These are phyloP conservation scores for Tubulanus polymorphus DNA, from an alignment of 2,888 invertebrate species.

Conservation along the genomic window DNA sequence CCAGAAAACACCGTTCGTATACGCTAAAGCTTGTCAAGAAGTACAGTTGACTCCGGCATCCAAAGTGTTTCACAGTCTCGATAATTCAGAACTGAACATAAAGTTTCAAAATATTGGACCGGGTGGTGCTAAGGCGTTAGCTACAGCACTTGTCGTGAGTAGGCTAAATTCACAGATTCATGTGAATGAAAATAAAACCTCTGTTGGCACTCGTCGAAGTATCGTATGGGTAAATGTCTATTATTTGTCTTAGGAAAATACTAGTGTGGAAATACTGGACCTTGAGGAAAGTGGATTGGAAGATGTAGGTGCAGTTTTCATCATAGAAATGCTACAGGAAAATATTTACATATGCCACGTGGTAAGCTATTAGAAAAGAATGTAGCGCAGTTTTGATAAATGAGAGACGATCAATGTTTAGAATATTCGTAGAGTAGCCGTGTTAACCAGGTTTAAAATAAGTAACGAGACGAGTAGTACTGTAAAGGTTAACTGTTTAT, in stretches of 20 bases:
- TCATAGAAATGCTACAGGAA: conserved; percentile 33
- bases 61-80: no score
- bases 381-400: neutral
- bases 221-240: neutral
- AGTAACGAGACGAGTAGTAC: no score
- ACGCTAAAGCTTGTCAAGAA: no score
- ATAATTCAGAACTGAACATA: conserved; percentile 34
- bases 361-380: conserved; percentile 22
- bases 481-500: no score
- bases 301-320: conserved; percentile 28
- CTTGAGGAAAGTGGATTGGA: conserved; percentile 38
- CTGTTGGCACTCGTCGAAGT: no score
- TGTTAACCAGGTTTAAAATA: no score
- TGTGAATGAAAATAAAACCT: neutral
- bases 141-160: conserved; percentile 36
- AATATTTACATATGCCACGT: conserved; percentile 36
- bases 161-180: neutral
- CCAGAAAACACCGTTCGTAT: no score
- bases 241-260: conserved; percentile 33
- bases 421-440: neutral
- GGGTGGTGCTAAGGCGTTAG: conserved; percentile 36
- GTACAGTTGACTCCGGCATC: no score
- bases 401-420: neutral
- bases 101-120: conserved; percentile 36
- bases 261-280: conserved; percentile 34